Percentiles rank a stretch among this genome's conserved stretches.
Evolutionary conservation across 2,888 invertebrate species (phyloP).

Genomic region (Cosmia trapezina): DNA sequence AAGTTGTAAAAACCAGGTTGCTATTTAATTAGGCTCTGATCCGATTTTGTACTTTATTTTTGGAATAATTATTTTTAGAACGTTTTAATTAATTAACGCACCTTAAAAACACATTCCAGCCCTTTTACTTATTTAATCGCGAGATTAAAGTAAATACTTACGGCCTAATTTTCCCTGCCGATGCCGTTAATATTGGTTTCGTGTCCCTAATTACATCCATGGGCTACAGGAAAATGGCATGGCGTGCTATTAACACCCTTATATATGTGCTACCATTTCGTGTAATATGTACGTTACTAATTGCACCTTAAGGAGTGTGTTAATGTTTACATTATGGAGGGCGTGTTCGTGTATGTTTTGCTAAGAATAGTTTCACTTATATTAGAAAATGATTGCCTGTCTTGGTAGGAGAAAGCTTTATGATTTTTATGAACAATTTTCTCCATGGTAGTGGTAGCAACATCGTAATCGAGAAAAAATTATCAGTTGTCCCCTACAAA

Average conservation of each 20-base stretch:
- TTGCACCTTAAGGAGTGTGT: constrained; percentile 29
- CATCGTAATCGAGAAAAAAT: no score
- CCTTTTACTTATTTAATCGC: constrained; percentile 4
- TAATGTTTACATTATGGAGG: constrained; percentile 8
- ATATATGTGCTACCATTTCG: constrained; percentile 3
- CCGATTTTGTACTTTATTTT: background rate
- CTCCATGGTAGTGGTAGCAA: no score
- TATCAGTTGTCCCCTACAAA: no score
- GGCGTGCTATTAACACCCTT: constrained; percentile 21
- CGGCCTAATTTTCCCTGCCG: constrained; percentile 10
- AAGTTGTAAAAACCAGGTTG: background rate
- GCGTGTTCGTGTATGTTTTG: constrained; percentile 8
- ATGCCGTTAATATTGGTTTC: constrained; percentile 16
- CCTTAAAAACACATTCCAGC: constrained; percentile 5
- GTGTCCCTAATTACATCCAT: constrained; percentile 42
- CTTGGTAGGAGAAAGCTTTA: background rate
- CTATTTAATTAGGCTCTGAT: background rate
- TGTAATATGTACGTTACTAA: constrained; percentile 36
- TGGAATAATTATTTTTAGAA: background rate
- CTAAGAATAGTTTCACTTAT: constrained; percentile 16
- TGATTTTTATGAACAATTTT: no score
- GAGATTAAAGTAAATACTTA: constrained; percentile 5
- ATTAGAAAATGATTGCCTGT: background rate
- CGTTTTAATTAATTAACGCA: background rate
- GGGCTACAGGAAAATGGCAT: constrained; percentile 20